Percentiles rank a stretch among this genome's conserved stretches.
Evolutionary conservation across 2,797 vertebrate species (phyloP).

Genomic region (Acrossocheilus fasciatus): DNA sequence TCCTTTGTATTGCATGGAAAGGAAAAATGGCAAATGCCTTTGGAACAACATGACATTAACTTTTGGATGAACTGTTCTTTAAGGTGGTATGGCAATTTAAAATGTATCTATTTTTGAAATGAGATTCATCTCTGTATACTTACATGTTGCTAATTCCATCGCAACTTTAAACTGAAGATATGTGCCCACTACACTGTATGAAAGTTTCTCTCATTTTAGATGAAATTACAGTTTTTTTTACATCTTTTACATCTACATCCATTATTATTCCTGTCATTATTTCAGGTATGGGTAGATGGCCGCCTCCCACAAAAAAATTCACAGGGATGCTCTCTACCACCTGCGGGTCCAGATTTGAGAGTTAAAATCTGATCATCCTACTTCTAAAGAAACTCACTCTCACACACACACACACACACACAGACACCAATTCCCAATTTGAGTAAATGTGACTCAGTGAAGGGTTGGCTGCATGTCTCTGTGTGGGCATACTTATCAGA

Average conservation of each 20-base stretch:
- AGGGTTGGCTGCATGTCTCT: constrained; percentile 31
- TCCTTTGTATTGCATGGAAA: neutral
- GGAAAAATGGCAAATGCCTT: neutral
- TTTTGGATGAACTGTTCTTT: neutral
- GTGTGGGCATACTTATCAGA: constrained; percentile 46
- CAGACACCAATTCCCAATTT: constrained; percentile 32
- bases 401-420: neutral
- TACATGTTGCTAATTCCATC: neutral
- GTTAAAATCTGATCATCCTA: neutral
- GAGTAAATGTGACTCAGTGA: constrained; percentile 38
- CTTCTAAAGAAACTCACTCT: constrained; percentile 5
- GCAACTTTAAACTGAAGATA: neutral
- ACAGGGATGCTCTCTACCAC: neutral
- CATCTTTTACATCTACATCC: neutral
- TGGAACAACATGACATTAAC: neutral
- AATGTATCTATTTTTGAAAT: neutral
- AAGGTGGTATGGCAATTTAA: neutral
- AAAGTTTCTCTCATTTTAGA: neutral
- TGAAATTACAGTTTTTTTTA: neutral
- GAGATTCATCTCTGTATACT: neutral
- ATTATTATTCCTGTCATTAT: constrained; percentile 20
- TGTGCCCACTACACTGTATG: neutral
- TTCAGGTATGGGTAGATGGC: neutral
- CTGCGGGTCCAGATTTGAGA: neutral
- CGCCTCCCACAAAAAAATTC: constrained; percentile 4